phyloP scores from a whole-genome alignment of 2,888 invertebrate species.

The Malacosoma neustria region DNA sequence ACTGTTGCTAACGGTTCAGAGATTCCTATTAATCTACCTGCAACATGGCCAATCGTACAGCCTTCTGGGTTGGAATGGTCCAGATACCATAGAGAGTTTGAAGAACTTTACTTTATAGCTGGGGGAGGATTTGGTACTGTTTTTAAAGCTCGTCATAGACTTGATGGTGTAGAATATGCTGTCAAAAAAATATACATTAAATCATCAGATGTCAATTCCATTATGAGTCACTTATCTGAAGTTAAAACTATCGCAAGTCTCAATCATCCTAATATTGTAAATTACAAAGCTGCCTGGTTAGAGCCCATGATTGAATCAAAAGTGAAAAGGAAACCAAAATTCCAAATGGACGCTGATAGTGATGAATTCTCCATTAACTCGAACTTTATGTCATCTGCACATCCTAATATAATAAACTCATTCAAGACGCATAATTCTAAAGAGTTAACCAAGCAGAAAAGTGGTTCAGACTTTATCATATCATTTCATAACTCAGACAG shows the following conservation, averaged over 20 bases:
- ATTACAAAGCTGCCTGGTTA: slow-evolving; percentile 89
- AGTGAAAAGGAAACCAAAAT: slow-evolving; percentile 43
- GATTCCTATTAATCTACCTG: slow-evolving; percentile 60
- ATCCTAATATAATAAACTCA: slow-evolving; percentile 55
- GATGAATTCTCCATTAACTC: slow-evolving; percentile 42
- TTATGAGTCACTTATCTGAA: slow-evolving; percentile 81
- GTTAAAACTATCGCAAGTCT: slow-evolving; percentile 87
- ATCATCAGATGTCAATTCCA: slow-evolving; percentile 76
- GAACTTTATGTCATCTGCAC: slow-evolving; percentile 39
- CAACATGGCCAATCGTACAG: slow-evolving; percentile 65
- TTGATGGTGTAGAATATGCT: slow-evolving; percentile 86
- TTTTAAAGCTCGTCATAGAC: slow-evolving; percentile 81
- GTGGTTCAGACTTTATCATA: slow-evolving; percentile 55
- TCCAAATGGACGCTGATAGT: slow-evolving; percentile 49
- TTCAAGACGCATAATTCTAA: slow-evolving; percentile 67
- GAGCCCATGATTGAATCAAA: slow-evolving; percentile 77
- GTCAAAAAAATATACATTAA: slow-evolving; percentile 84
- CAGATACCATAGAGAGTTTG: slow-evolving; percentile 80
- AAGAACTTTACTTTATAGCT: slow-evolving; percentile 80
- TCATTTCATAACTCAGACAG: slow-evolving; percentile 55
- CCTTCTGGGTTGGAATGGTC: slow-evolving; percentile 76
- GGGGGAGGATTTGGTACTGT: slow-evolving; percentile 86
- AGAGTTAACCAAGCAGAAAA: slow-evolving; percentile 44
- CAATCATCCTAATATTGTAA: slow-evolving; percentile 86
- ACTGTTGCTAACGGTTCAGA: slow-evolving; percentile 74